phyloP scores from a whole-genome alignment of 1,140 invertebrate genomes.

The Drosophila pseudoananassae region DNA sequence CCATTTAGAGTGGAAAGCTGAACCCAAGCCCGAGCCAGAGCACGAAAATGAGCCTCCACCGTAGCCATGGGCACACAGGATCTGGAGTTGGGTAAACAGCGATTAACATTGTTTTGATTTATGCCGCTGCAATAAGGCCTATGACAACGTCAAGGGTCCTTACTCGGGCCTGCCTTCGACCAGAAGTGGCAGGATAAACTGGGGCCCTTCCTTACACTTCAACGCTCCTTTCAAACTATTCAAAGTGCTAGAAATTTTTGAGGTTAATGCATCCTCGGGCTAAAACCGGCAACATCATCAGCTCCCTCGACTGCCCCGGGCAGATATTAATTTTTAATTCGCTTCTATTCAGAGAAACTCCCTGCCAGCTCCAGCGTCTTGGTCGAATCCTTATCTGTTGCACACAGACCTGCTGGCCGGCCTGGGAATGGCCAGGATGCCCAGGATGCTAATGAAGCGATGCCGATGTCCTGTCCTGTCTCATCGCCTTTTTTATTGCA shows the following conservation, averaged over 20 bases:
- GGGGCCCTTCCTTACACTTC: constrained; percentile 27
- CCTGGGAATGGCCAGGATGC: constrained; percentile 31
- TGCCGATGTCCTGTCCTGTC: constrained; percentile 51
- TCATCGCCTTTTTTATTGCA: constrained; percentile 5
- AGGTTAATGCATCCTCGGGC: constrained; percentile 81
- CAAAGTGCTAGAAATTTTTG: constrained; percentile 57
- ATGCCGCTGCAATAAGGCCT: constrained; percentile 34
- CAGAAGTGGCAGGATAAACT: neutral
- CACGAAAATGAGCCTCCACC: neutral
- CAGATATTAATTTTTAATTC: constrained; percentile 81
- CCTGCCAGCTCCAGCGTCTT: constrained; percentile 11
- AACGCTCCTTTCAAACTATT: constrained; percentile 65
- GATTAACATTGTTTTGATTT: constrained; percentile 62
- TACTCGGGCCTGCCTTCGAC: neutral
- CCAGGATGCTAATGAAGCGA: constrained; percentile 51
- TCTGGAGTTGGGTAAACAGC: constrained; percentile 49
- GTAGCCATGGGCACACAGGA: constrained; percentile 28
- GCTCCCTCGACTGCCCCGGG: constrained; percentile 53
- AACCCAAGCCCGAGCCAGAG: constrained; percentile 1
- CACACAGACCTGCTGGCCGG: constrained; percentile 61
- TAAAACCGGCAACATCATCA: constrained; percentile 33
- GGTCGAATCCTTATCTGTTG: constrained; percentile 67
- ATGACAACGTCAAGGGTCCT: constrained; percentile 40
- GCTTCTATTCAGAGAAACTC: constrained; percentile 53
- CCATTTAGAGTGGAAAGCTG: constrained; percentile 16